These are phyloP conservation scores for Boulengeromyrus knoepffleri DNA, from an alignment of 2,113 vertebrate species.

Conservation along the genomic window DNA sequence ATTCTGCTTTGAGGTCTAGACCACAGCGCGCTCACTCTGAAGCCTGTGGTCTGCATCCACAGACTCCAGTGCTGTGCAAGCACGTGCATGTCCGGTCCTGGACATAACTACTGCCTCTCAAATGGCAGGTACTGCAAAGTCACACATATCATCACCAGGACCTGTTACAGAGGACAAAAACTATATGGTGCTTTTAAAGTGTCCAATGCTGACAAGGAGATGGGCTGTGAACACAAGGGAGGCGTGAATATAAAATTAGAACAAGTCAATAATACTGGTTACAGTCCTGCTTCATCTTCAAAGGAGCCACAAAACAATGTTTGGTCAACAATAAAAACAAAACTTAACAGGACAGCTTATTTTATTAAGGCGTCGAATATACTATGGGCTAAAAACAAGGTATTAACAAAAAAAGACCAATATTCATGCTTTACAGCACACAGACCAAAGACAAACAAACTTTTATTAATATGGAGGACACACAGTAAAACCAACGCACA, in stretches of 20 bases:
- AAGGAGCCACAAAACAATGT: constrained; percentile 13
- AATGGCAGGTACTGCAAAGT: neutral
- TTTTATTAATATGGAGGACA: neutral
- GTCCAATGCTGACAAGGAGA: too few species aligned
- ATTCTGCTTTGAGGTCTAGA: neutral
- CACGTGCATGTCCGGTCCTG: neutral
- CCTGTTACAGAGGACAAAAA: neutral
- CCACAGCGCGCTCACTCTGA: neutral
- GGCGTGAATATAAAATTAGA: constrained; percentile 19
- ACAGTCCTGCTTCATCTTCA: constrained; percentile 17
- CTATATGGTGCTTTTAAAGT: too few species aligned
- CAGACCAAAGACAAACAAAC: neutral
- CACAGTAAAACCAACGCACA: neutral
- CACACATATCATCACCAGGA: neutral
- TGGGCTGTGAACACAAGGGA: neutral
- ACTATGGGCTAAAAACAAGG: neutral
- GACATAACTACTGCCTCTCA: neutral
- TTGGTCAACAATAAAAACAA: neutral
- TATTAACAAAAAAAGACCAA: neutral
- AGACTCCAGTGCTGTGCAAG: neutral
- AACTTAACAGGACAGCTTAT: neutral
- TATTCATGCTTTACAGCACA: neutral
- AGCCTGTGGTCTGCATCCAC: neutral
- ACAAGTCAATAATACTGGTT: constrained; percentile 25
- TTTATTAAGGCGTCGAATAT: too few species aligned